phyloP scores from a whole-genome alignment of 2,888 invertebrate genomes.

The Chrysolina americana region DNA sequence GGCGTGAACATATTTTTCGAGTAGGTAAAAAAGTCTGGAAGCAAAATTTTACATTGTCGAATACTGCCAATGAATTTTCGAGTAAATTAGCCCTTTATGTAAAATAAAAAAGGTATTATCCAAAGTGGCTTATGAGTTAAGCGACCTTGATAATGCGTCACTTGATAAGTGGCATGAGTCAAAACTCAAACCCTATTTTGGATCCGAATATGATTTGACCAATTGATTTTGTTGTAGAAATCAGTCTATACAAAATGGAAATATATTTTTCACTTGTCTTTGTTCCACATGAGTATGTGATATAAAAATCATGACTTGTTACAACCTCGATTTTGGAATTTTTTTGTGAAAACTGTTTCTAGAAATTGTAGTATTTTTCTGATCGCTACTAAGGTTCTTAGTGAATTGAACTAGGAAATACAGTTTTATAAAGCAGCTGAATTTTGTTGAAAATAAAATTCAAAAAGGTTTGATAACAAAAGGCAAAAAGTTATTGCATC shows the following conservation, averaged over 20 bases:
- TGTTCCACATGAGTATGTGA: no score
- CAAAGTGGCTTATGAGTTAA: constrained; percentile 26
- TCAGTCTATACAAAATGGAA: background rate
- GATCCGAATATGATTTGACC: background rate
- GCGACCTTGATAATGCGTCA: constrained; percentile 11
- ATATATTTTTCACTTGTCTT: no score
- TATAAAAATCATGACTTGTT: no score
- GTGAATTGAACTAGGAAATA: background rate
- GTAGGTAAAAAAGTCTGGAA: constrained; percentile 25
- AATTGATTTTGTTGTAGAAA: background rate
- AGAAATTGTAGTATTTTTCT: background rate
- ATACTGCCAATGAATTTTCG: constrained; percentile 12
- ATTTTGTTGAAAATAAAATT: background rate
- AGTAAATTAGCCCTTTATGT: constrained; percentile 20
- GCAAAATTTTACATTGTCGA: constrained; percentile 6
- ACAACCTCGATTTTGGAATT: background rate
- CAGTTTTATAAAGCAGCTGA: background rate
- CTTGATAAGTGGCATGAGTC: constrained; percentile 21
- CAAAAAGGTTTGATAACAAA: background rate
- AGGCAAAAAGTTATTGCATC: background rate
- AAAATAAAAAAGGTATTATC: constrained; percentile 15
- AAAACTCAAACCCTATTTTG: constrained; percentile 24
- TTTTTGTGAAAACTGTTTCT: background rate
- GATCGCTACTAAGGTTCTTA: background rate
- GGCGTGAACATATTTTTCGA: constrained; percentile 14